phyloP scores from a whole-genome alignment of 2,888 invertebrate species.

The Acanthoscelides obtectus region DNA sequence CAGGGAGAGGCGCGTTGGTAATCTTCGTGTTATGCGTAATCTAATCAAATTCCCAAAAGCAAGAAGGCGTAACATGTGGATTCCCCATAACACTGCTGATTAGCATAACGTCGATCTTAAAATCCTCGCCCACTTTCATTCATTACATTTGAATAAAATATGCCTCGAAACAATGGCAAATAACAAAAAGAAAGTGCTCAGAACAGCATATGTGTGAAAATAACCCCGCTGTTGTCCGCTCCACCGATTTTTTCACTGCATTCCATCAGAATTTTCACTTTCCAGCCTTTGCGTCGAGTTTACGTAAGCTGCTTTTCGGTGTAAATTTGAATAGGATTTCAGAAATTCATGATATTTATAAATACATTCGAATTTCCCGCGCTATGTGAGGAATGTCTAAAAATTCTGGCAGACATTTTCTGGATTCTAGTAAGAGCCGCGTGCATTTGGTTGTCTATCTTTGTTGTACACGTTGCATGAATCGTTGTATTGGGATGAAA shows the following conservation, averaged over 20 bases:
- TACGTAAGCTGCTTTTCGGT: background rate
- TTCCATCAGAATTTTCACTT: background rate
- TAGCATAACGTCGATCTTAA: background rate
- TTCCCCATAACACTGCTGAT: background rate
- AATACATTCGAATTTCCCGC: background rate
- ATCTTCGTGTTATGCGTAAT: no score
- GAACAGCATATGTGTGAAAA: background rate
- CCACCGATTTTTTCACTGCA: background rate
- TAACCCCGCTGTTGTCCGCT: background rate
- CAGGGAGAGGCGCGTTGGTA: no score
- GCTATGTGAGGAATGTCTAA: background rate
- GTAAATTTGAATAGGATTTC: background rate
- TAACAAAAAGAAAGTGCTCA: background rate
- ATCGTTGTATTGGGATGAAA: background rate
- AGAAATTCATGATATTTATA: background rate
- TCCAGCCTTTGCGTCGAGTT: background rate
- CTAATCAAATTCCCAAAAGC: background rate
- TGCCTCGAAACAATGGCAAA: background rate
- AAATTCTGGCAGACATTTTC: background rate
- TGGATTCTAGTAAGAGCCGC: background rate
- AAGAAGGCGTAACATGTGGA: background rate
- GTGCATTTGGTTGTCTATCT: background rate
- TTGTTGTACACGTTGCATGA: background rate
- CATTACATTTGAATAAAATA: background rate
- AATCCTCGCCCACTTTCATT: background rate